These are phyloP conservation scores for Terebella lapidaria DNA, from an alignment of 2,888 invertebrate genomes.

Conservation along the genomic window DNA sequence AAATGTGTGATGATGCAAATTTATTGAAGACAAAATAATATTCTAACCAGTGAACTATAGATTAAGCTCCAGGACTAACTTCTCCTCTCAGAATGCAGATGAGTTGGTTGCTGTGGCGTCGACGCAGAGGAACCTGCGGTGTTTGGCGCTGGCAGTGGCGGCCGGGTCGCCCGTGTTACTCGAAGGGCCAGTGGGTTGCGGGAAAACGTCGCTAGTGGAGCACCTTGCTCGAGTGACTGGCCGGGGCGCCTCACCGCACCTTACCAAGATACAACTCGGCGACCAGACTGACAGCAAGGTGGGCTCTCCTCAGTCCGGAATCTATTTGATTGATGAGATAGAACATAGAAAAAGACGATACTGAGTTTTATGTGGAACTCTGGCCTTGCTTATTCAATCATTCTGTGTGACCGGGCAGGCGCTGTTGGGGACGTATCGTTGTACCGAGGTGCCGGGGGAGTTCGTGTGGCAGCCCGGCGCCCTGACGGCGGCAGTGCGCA, in stretches of 20 bases:
- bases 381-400: no score
- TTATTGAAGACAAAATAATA: no score
- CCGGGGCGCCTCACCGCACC: slow-evolving; percentile 54
- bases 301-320: no score
- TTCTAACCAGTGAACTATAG: no score
- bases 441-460: slow-evolving; percentile 94
- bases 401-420: no score
- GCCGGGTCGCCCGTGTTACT: slow-evolving; percentile 73
- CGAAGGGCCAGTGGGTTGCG: slow-evolving; percentile 86
- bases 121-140: slow-evolving; percentile 71
- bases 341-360: no score
- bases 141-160: slow-evolving; percentile 85
- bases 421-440: slow-evolving; percentile 85
- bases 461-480: slow-evolving; percentile 96
- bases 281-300: slow-evolving; percentile 94
- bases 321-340: no score
- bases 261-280: slow-evolving; percentile 86
- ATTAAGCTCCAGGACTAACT: no score
- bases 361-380: no score
- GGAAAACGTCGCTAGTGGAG: slow-evolving; percentile 87
- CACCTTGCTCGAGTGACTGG: slow-evolving; percentile 79
- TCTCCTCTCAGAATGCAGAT: neutral
- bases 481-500: slow-evolving; percentile 64
- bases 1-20: no score
- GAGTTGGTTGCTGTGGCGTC: slow-evolving; percentile 67